These are phyloP conservation scores for Notarius quadriscutis DNA, from an alignment of 2,113 vertebrate species.

Conservation along the genomic window DNA sequence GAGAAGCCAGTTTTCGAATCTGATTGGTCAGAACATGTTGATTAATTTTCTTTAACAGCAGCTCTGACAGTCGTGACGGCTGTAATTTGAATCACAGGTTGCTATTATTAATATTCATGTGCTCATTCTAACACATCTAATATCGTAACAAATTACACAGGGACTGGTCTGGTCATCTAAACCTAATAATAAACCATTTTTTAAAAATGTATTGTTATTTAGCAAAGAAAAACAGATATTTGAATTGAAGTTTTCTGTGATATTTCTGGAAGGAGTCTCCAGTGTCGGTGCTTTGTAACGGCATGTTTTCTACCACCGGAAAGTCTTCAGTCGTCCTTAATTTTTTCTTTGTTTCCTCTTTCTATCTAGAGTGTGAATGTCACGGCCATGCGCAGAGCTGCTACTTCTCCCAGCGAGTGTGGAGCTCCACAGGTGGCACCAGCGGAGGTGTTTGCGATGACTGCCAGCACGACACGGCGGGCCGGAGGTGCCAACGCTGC, in stretches of 20 bases:
- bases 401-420: slow-evolving; percentile 77
- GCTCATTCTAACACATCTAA: neutral
- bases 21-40: neutral
- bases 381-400: slow-evolving; percentile 82
- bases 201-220: neutral
- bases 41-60: neutral
- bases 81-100: neutral
- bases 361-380: slow-evolving; percentile 81
- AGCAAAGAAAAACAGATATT: neutral
- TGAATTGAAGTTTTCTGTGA: neutral
- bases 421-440: slow-evolving; percentile 76
- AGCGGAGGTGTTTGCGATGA: slow-evolving; percentile 80
- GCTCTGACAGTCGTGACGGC: neutral
- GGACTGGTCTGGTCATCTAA: neutral
- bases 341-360: neutral
- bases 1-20: neutral
- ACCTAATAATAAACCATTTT: neutral
- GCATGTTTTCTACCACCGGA: neutral
- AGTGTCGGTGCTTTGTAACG: neutral
- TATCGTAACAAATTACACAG: neutral
- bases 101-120: neutral
- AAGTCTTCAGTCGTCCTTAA: neutral
- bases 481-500: slow-evolving; percentile 83
- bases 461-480: slow-evolving; percentile 83
- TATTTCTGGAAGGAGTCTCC: neutral